Evolutionary conservation across 2,888 invertebrate species (phyloP), one percentile per base, ranked within the genome.

Genomic region (Diarsia brunnea): DNA sequence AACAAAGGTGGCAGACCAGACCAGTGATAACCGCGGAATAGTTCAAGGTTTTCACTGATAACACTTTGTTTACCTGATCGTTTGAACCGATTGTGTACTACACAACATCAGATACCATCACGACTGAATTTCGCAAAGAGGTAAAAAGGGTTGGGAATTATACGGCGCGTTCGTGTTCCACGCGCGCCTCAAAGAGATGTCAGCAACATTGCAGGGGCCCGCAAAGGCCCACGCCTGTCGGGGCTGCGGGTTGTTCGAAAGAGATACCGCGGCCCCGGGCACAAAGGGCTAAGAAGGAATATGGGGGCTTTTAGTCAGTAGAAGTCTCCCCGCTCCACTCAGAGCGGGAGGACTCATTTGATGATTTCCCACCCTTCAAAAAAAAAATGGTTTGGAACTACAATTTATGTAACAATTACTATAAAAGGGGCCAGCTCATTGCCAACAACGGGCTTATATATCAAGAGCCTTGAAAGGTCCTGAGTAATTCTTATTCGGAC

Each of bases 41-140:
- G 78, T 55, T 81, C 78, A 78, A 31, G 49, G 75, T 63, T 11
- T 4, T 49, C 3, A 1, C 55, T 49, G 81, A 78, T 81, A 78
- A 67, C 5, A 45, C n/a, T 31, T 55, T 74, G 47, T 61, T 55
- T 74, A 61, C 66, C n/a, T 53, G 65, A 12, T 60, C 14, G 11
- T 10, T 8, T 10, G 0, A 38, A 47, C 21, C 45, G 5, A 24
- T 21, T 47, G 24, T 21, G n/a, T 19, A 7, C 4, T 27, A 53
- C 7, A 24, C n/a, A 53, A 47, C 24, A 55, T 4, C 31, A 53
- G 5, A 24, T 16, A 47, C 10, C 14, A 31, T 31, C 49, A 61
- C n/a, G 43, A 19, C 27, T n/a, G 14, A 14, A 21, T 51, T 21
- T 49, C 10, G 14, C 16, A 31, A 31, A 19, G 24, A 3, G 14